Percentiles rank a stretch among this genome's conserved stretches.
Evolutionary conservation across 2,113 vertebrate genomes (phyloP).

Genomic region (Mastomys coucha): DNA sequence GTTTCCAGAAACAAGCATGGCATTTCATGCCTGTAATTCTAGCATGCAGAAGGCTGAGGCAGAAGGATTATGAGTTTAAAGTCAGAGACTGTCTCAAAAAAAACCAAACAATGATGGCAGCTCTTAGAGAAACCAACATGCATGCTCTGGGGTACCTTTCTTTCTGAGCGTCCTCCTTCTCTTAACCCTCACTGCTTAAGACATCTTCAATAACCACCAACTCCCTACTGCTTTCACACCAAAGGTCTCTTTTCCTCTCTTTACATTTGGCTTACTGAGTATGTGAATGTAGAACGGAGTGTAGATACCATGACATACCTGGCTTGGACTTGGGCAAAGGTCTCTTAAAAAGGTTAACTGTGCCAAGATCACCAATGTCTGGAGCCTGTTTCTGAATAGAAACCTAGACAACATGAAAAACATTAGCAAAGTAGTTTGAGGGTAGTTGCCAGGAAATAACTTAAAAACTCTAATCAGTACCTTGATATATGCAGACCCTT

Average conservation of each 20-base stretch:
- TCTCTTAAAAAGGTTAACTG: slow-evolving; percentile 94
- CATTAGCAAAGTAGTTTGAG: neutral
- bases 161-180: neutral
- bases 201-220: too few species aligned
- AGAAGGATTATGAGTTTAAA: neutral
- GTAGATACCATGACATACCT: slow-evolving; percentile 84
- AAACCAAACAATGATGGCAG: neutral
- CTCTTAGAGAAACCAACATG: neutral
- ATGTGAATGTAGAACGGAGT: slow-evolving; percentile 29
- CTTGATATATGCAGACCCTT: slow-evolving; percentile 98
- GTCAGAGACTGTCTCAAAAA: neutral
- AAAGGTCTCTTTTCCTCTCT: slow-evolving; percentile 27
- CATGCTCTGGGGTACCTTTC: neutral
- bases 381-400: slow-evolving; percentile 98
- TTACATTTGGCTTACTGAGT: neutral
- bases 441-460: neutral
- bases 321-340: slow-evolving; percentile 92
- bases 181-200: neutral
- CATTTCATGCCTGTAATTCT: neutral
- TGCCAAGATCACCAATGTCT: slow-evolving; percentile 98
- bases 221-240: slow-evolving; percentile 8
- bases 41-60: neutral
- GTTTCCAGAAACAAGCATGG: neutral
- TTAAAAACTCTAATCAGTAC: slow-evolving; percentile 80
- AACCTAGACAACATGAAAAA: slow-evolving; percentile 87